Conservation (phyloP, 2,888 invertebrate species). For the Ptilodon capucinus region DNA sequence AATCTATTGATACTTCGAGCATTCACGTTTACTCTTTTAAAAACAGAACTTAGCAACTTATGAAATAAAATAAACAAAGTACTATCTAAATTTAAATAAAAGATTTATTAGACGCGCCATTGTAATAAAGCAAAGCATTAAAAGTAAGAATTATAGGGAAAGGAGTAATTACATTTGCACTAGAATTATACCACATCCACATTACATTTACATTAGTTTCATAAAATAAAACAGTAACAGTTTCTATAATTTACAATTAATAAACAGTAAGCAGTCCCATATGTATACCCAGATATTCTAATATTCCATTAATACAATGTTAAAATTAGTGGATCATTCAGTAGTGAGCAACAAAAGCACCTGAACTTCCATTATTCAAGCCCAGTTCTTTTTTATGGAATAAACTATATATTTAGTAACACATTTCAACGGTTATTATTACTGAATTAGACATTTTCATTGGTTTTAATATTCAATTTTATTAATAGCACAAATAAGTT, state of each 20-base stretch:
- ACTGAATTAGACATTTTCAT: too few relatives aligned
- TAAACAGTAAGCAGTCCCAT: constrained; percentile 1
- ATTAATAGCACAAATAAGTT: neutral
- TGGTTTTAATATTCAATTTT: neutral
- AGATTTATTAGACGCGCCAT: constrained; percentile 18
- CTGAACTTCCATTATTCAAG: neutral
- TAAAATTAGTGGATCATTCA: neutral
- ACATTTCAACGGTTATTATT: too few relatives aligned
- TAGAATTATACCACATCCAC: constrained; percentile 31
- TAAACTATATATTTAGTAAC: too few relatives aligned
- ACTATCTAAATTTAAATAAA: neutral
- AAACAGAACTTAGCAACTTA: neutral
- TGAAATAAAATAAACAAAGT: neutral
- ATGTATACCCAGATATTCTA: neutral
- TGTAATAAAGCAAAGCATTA: constrained; percentile 44
- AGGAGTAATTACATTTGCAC: constrained; percentile 21
- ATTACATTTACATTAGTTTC: constrained; percentile 1
- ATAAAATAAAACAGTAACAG: constrained; percentile 1
- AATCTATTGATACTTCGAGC: too few relatives aligned
- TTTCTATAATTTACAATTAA: constrained; percentile 4
- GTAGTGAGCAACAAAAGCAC: neutral
- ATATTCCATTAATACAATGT: neutral
- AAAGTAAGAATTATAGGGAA: constrained; percentile 8
- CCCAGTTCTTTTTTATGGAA: too few relatives aligned
- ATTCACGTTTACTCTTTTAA: too few relatives aligned